phyloP scores from a whole-genome alignment of 2,113 vertebrate genomes.

The Anarhynchus alexandrinus region DNA sequence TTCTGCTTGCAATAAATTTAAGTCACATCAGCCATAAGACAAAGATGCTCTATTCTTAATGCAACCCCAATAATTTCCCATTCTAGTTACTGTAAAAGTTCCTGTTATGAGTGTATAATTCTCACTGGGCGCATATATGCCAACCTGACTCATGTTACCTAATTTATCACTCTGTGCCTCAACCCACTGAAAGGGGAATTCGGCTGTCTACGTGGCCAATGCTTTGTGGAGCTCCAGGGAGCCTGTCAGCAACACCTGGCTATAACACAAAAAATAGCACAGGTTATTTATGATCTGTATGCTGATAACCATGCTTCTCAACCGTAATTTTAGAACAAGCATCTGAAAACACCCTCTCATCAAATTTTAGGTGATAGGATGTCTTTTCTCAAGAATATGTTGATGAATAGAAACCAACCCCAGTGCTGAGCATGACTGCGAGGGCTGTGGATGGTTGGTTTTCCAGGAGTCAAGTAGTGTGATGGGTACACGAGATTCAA shows the following conservation, averaged over 20 bases:
- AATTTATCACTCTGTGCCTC: slow-evolving; percentile 14
- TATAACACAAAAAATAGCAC: neutral
- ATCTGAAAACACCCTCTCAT: neutral
- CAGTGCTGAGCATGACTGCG: neutral
- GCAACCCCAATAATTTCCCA: neutral
- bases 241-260: neutral
- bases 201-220: neutral
- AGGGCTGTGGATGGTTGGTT: neutral
- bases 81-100: neutral
- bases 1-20: slow-evolving; percentile 23
- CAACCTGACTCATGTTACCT: neutral
- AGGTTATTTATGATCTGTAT: slow-evolving; percentile 40
- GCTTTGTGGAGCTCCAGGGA: slow-evolving; percentile 38
- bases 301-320: neutral
- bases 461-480: neutral
- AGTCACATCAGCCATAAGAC: slow-evolving; percentile 5
- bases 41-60: slow-evolving; percentile 28
- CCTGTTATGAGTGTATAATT: neutral
- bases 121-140: slow-evolving; percentile 5
- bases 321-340: neutral
- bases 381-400: neutral
- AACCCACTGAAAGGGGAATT: slow-evolving; percentile 8
- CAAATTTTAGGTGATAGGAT: neutral
- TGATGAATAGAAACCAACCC: neutral
- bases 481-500: neutral